Conservation (phyloP, 2,113 vertebrate species). For the Brachirus orientalis region DNA sequence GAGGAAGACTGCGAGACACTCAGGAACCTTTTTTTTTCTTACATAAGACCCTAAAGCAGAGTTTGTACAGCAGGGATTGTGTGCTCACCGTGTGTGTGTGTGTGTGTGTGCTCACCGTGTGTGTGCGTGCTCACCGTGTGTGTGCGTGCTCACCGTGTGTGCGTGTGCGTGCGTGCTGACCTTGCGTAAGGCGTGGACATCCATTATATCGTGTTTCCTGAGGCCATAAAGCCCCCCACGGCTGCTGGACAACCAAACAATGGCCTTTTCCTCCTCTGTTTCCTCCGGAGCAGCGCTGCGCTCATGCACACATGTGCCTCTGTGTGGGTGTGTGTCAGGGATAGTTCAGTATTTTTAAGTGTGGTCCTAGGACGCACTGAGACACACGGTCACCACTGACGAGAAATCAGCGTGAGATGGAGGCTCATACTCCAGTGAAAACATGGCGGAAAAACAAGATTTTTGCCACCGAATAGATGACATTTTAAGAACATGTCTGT, state of each 20-base stretch:
- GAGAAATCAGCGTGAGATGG: too few relatives aligned
- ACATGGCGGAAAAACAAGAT: too few relatives aligned
- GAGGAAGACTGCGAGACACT: conserved; percentile 52
- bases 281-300: conserved; percentile 65
- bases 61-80: conserved; percentile 39
- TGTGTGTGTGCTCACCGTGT: neutral
- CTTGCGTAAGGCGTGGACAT: conserved; percentile 68
- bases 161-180: conserved; percentile 59
- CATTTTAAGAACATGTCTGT: too few relatives aligned
- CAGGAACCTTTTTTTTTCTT: conserved; percentile 51
- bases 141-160: neutral
- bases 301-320: conserved; percentile 25
- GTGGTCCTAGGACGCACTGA: too few relatives aligned
- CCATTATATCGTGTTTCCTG: conserved; percentile 78
- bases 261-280: conserved; percentile 74
- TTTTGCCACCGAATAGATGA: too few relatives aligned
- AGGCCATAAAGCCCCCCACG: conserved; percentile 58
- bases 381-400: too few relatives aligned
- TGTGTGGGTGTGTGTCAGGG: conserved; percentile 40
- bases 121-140: conserved; percentile 2
- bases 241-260: conserved; percentile 76
- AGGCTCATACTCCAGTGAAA: too few relatives aligned
- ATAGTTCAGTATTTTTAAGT: too few relatives aligned
- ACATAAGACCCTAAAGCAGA: conserved; percentile 49
- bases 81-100: neutral